A percentile compares a stretch with the other conserved stretches of the same genome.
Evolutionary conservation across 2,113 vertebrate species (phyloP).

Genomic region (Aythya baeri): DNA sequence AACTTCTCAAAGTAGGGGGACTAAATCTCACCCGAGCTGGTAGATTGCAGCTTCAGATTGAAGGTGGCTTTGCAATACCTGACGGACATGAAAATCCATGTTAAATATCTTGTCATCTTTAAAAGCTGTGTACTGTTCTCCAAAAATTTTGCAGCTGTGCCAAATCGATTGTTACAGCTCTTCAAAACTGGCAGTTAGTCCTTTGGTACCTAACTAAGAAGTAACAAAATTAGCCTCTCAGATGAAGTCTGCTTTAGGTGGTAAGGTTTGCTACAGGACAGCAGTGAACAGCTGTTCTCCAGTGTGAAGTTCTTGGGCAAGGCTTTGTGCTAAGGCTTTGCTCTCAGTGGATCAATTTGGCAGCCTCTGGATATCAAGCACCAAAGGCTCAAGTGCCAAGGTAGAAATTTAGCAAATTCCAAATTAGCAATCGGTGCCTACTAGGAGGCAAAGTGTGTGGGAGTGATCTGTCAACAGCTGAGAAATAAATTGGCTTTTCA

Average conservation of each 20-base stretch:
- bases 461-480: not conserved
- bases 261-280: fast-evolving
- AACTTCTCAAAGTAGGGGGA: not conserved
- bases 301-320: fast-evolving
- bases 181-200: not conserved
- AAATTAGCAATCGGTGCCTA: fast-evolving
- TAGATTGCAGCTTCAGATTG: not conserved
- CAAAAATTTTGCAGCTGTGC: not conserved
- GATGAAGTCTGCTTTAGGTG: not conserved
- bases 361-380: not conserved
- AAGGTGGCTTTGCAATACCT: not conserved
- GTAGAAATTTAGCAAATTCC: not conserved
- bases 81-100: not conserved
- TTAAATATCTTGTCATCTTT: not conserved
- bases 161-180: fast-evolving
- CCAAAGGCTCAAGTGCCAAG: not conserved
- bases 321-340: not conserved
- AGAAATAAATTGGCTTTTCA: not conserved
- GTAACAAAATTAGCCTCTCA: not conserved
- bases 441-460: not conserved
- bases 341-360: fast-evolving
- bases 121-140: not conserved
- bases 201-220: not conserved
- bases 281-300: not conserved
- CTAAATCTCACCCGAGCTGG: not conserved